Base-by-base conservation (phyloP, 2,797 vertebrate species). In the Staurois parvus region DNA sequence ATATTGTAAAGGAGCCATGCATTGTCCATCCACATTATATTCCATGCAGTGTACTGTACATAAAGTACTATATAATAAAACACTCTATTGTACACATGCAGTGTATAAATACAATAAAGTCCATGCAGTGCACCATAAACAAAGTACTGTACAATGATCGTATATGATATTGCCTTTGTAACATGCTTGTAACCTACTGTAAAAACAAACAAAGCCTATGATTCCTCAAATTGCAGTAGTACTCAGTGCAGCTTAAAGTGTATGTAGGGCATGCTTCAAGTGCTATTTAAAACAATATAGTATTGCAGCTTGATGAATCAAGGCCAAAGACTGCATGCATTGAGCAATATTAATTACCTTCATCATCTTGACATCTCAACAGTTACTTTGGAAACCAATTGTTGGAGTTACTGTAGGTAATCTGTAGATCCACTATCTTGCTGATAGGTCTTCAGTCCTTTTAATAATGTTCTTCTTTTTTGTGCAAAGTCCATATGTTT, bases 301-400 rank as follows among this genome's bases (percentile, higher is more conserved):
- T 52, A 52, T 17, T 52, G 48, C 48, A 52, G 48, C 2, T 52
- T 52, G 17, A 52, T 19, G 48, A 52, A 52, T 52, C 13, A 13
- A 52, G 17, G 48, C 48, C 48, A 84, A 21, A 48, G 2, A 59
- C 48, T 72, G 17, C 82, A 84, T 84, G 74, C 82, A 77, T 19
- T 30, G 21, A 52, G 32, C 59, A 13, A 72, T 4, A 77, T 59
- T 45, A 56, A 56, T 84, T 84, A 84, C 83, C 83, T 84, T 70
- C n/a, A 30, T 72, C 21, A 37, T 72, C 30, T 62, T 72, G 67
- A 32, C 21, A 80, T 77, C 45, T 34, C 56, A 59, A 37, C 7
- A 48, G 32, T 19, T 48, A 79, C 26, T 84, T 59, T 40, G 42
- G 15, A 32, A 72, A 37, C 26, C 19, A 15, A 15, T 24, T 34